These are phyloP conservation scores for Cacajao melanocephalus DNA, from an alignment of 2,797 vertebrate genomes.

Conservation along the genomic window DNA sequence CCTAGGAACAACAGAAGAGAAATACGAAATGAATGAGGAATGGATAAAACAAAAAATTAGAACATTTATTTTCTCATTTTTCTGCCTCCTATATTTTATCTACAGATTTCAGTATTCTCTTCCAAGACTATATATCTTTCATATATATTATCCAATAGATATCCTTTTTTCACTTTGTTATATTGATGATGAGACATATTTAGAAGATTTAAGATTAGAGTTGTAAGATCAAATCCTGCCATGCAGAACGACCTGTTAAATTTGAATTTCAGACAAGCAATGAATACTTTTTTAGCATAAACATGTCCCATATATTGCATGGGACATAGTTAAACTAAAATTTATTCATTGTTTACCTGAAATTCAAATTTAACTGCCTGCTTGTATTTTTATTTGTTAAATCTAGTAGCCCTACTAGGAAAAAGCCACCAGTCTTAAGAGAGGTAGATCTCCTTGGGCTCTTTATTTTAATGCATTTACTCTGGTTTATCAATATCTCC, in stretches of 20 bases:
- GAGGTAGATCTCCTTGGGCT: not conserved
- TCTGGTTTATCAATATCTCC: not conserved
- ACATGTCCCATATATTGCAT: not conserved
- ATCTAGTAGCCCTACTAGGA: not conserved
- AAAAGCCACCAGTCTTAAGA: not conserved
- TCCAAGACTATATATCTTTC: not conserved
- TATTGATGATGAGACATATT: not conserved
- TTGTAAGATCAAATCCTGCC: constrained; percentile 1
- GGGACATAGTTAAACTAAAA: not conserved
- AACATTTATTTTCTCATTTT: not conserved
- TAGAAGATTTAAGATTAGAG: not conserved
- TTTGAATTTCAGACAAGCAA: constrained; percentile 30
- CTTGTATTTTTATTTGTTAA: constrained; percentile 30
- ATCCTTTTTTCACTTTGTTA: not conserved
- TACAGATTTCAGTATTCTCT: not conserved
- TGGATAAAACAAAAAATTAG: not conserved
- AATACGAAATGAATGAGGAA: not conserved
- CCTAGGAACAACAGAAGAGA: not conserved
- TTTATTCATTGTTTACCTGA: not conserved
- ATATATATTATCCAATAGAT: not conserved
- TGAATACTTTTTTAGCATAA: not conserved
- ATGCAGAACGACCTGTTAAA: not conserved
- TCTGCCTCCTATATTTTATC: not conserved
- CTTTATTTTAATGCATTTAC: constrained; percentile 27
- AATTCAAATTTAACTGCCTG: constrained; percentile 28